Conservation (phyloP, 37 sponge, comb jelly and placozoan species). For the Trichoplax adhaerens region DNA sequence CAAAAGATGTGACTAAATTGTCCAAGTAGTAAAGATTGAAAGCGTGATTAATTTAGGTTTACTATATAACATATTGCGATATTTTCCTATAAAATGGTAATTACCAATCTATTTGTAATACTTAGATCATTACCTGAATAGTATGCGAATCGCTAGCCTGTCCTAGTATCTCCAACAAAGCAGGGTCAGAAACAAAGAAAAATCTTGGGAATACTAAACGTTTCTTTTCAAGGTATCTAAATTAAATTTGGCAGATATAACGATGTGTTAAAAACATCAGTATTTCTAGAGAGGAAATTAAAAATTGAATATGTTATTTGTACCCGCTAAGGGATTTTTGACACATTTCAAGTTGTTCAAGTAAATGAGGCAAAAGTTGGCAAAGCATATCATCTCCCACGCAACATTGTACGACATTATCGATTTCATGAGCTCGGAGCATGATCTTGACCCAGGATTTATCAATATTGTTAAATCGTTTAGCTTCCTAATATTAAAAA, state of each 20-base stretch:
- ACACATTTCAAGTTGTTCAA: constrained; percentile 93
- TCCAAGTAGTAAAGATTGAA: neutral
- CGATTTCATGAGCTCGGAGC: constrained; percentile 78
- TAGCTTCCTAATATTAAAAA: constrained; percentile 49
- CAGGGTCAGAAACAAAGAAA: constrained; percentile 98
- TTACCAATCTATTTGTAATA: no score
- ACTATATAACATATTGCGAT: no score
- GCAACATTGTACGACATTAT: constrained; percentile 89
- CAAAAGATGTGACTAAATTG: constrained; percentile 54
- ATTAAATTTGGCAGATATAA: neutral
- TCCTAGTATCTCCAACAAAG: constrained; percentile 92
- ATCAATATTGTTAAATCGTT: constrained; percentile 74
- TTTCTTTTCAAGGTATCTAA: constrained; percentile 79
- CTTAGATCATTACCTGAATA: constrained; percentile 34
- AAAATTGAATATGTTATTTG: neutral
- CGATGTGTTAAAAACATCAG: neutral
- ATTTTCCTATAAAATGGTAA: no score
- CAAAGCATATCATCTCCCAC: constrained; percentile 93
- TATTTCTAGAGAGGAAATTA: neutral
- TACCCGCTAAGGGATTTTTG: constrained; percentile 91
- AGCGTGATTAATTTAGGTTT: no score
- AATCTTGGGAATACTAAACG: constrained; percentile 87
- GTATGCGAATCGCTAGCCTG: constrained; percentile 98
- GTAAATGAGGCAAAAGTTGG: constrained; percentile 84
- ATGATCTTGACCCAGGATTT: constrained; percentile 98